A percentile compares a stretch with the other conserved stretches of the same genome.
Evolutionary conservation across 2,888 invertebrate species (phyloP).

Genomic region (Linnaemya vulpina): DNA sequence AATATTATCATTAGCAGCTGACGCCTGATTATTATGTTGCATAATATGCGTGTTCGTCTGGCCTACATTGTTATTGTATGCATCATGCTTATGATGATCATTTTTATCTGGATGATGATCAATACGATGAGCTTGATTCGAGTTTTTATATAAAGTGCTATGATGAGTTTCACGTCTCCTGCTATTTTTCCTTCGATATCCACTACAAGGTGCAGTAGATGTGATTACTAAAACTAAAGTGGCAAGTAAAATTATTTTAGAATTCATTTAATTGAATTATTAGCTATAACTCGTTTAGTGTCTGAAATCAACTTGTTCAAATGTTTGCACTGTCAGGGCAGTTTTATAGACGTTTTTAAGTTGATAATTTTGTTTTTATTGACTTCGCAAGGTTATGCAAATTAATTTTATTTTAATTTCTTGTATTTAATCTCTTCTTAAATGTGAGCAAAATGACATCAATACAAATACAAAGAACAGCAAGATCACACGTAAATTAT

Average conservation of each 20-base stretch:
- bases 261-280: conserved; percentile 23
- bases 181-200: conserved; percentile 5
- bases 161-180: not conserved
- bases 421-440: not conserved
- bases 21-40: not conserved
- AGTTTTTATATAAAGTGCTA: not conserved
- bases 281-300: not conserved
- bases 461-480: too few species aligned
- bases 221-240: conserved; percentile 5
- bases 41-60: not conserved
- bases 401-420: not conserved
- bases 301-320: not conserved
- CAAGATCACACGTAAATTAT: too few species aligned
- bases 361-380: not conserved
- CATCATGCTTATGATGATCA: not conserved
- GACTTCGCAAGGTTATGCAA: not conserved
- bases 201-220: not conserved
- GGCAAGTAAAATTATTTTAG: not conserved
- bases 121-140: not conserved
- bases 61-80: not conserved
- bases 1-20: not conserved
- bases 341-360: conserved; percentile 3
- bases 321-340: not conserved
- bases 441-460: not conserved
- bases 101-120: not conserved